Evolutionary conservation across 2,888 invertebrate genomes (phyloP).

Genomic region (Nemapogon koenigi): DNA sequence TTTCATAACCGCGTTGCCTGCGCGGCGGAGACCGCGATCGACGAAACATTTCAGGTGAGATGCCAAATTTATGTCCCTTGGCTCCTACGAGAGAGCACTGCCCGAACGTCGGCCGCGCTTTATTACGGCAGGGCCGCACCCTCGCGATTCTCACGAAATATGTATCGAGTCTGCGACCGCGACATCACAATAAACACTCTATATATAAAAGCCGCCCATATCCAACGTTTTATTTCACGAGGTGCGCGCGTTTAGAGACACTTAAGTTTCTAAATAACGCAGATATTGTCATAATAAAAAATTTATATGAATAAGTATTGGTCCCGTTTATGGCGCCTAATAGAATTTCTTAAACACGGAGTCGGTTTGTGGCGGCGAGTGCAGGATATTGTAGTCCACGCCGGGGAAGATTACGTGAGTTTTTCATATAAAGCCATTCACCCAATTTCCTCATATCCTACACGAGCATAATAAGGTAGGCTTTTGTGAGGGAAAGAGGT

Average conservation of each 20-base stretch:
- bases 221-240: conserved; percentile 39
- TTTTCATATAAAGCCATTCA: conserved; percentile 62
- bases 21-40: conserved; percentile 20
- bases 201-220: conserved; percentile 31
- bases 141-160: conserved; percentile 33
- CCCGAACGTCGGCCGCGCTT: conserved; percentile 19
- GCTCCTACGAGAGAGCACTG: conserved; percentile 30
- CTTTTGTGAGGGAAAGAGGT: conserved; percentile 58
- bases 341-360: conserved; percentile 3
- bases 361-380: conserved; percentile 22
- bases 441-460: conserved; percentile 62
- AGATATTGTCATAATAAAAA: conserved; percentile 7
- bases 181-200: conserved; percentile 39
- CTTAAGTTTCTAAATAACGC: conserved; percentile 6
- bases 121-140: conserved; percentile 18
- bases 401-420: conserved; percentile 54
- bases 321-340: neutral
- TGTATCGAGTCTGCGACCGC: conserved; percentile 27
- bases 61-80: conserved; percentile 44
- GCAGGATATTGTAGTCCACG: conserved; percentile 49
- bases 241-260: conserved; percentile 21
- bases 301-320: conserved; percentile 1
- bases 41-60: conserved; percentile 44
- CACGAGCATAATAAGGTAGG: conserved; percentile 58
- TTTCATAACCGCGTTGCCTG: conserved; percentile 44